Evolutionary conservation across 2,888 invertebrate species (phyloP), one percentile per base, ranked within the genome.

Genomic region (Lysandra coridon): DNA sequence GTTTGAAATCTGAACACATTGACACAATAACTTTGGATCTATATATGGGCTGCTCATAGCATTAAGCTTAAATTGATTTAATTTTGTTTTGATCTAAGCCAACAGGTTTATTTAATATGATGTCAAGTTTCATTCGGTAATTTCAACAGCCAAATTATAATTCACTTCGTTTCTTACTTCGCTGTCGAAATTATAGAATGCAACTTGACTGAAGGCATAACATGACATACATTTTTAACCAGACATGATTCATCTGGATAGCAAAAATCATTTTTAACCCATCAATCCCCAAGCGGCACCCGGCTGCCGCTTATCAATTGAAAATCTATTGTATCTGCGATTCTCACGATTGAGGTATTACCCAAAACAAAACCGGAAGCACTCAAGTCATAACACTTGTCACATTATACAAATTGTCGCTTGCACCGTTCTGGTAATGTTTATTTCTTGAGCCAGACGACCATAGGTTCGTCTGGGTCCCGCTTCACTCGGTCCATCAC

Each of bases 401-500:
- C 12, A 62, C 62, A 10, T 64, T 30, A 64, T 10, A 64, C 30
- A 64, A 64, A 23, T n/a, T 23, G 57, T 57, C 57, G 17, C 57
- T 57, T 57, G 57, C 17, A 44, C 44, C 44, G n/a, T 62, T 62
- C 7, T 23, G n/a, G 7, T 17, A 7, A 7, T 23, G 33, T 69
- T 76, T 57, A 76, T 33, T 76, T 76, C 57, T 76, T 76, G 53
- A 76, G 57, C 76, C 85, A 83, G 78, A 85, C 84, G 84, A 85
- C 83, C 83, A 81, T 83, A 4, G 83, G 80, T 77, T 85, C 85
- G 80, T 84, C 84, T 79, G 84, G 85, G 77, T 87, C 85, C 1
- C 81, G 82, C 83, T 75, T 86, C 40, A 83, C 87, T 93, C 92
- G 95, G 87, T 95, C 95, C n/a, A 95, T 85, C 81, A 95, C 95